phyloP scores from a whole-genome alignment of 2,797 vertebrate genomes.

The Molossus alvarezi region DNA sequence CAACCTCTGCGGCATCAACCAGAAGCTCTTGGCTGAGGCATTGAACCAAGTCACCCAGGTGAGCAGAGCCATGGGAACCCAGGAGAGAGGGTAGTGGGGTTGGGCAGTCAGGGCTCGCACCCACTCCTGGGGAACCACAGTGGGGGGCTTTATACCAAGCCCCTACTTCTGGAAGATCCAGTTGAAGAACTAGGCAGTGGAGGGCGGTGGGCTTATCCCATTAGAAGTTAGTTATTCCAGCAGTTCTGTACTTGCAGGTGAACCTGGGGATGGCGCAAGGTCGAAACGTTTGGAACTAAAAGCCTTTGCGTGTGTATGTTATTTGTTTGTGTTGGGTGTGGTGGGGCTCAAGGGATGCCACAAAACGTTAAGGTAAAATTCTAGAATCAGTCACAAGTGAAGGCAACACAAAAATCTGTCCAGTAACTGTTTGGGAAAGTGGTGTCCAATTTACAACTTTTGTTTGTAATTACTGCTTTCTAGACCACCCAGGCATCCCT shows the following conservation, averaged over 20 bases:
- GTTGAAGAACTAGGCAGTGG: background rate
- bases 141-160: background rate
- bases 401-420: background rate
- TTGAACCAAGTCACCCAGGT: conserved; percentile 96
- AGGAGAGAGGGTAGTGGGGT: too few relatives aligned
- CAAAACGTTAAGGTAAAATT: conserved; percentile 29
- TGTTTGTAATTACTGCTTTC: background rate
- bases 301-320: background rate
- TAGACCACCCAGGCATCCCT: background rate
- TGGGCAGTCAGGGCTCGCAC: background rate
- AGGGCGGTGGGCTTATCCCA: background rate
- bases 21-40: conserved; percentile 98
- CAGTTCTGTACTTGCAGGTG: background rate
- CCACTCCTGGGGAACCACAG: background rate
- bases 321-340: background rate
- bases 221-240: background rate
- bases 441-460: background rate
- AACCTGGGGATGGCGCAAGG: background rate
- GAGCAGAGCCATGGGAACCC: conserved; percentile 32
- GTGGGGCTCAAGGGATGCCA: background rate
- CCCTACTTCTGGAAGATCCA: background rate
- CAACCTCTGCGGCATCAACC: conserved; percentile 99
- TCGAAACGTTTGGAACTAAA: conserved; percentile 3
- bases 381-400: conserved; percentile 12
- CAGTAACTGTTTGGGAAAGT: background rate